Evolutionary conservation across 2,888 invertebrate species (phyloP).

Genomic region (Merodon equestris): DNA sequence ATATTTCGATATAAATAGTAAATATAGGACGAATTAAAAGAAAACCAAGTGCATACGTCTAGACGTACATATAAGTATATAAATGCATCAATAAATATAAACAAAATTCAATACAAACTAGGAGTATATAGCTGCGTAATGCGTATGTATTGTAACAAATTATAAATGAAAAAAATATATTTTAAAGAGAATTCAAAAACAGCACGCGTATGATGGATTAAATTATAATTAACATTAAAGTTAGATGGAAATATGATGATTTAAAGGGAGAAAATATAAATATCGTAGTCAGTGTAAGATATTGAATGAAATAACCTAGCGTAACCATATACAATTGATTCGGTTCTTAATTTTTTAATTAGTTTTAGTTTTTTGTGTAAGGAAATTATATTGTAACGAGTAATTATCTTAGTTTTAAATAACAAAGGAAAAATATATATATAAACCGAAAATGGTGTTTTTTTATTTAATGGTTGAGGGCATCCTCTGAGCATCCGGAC

Average conservation of each 20-base stretch:
- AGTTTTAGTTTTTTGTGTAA: conserved; percentile 61
- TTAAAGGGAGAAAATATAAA: conserved; percentile 14
- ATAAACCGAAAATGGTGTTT: conserved; percentile 27
- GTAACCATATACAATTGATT: conserved; percentile 22
- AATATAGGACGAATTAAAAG: background rate
- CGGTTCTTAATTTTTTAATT: conserved; percentile 23
- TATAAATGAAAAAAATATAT: conserved; percentile 38
- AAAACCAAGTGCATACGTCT: conserved; percentile 1
- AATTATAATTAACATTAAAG: conserved; percentile 24
- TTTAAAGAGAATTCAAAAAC: conserved; percentile 35
- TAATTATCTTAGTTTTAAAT: conserved; percentile 40
- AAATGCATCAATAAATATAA: conserved; percentile 42
- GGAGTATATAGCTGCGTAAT: too few species aligned
- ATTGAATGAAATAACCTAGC: conserved; percentile 53
- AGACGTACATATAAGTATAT: conserved; percentile 45
- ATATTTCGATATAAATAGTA: conserved; percentile 3
- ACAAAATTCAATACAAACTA: conserved; percentile 23
- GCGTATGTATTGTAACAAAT: conserved; percentile 14
- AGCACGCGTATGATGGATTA: conserved; percentile 44
- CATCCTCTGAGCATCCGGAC: too few species aligned
- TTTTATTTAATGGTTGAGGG: background rate
- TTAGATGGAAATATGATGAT: background rate
- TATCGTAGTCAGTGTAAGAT: conserved; percentile 61
- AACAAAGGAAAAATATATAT: conserved; percentile 41
- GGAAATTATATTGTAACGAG: conserved; percentile 41